A percentile compares a stretch with the other conserved stretches of the same genome.
phyloP scores from a whole-genome alignment of 2,113 vertebrate genomes.

The Morone chrysops region DNA sequence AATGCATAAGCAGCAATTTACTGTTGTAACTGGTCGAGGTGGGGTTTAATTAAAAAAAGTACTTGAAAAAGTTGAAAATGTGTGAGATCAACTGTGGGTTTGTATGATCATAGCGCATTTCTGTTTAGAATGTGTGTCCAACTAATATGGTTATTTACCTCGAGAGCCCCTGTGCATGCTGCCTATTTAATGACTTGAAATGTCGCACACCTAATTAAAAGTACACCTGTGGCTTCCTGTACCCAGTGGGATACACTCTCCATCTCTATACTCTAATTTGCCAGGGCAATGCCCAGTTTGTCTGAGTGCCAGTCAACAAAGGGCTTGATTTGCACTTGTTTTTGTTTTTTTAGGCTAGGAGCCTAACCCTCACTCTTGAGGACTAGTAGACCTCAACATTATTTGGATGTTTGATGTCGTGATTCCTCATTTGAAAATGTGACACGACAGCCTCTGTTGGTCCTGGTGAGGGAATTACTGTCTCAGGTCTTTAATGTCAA shows the following conservation, averaged over 20 bases:
- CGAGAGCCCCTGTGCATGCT: conserved; percentile 32
- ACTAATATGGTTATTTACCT: conserved; percentile 58
- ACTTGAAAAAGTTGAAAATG: not conserved
- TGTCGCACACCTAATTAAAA: conserved; percentile 71
- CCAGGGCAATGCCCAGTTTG: conserved; percentile 51
- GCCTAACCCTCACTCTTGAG: conserved; percentile 8
- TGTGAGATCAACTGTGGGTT: not conserved
- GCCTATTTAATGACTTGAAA: conserved; percentile 60
- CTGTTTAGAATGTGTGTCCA: conserved; percentile 12
- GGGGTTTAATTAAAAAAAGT: not conserved
- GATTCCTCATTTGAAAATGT: conserved; percentile 49
- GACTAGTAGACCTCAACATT: conserved; percentile 26
- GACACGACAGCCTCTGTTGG: conserved; percentile 48
- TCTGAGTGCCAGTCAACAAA: conserved; percentile 57
- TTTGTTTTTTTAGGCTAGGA: not conserved
- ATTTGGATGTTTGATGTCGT: conserved; percentile 47
- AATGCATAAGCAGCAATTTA: too few relatives aligned
- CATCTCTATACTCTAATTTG: conserved; percentile 55
- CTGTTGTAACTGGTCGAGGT: too few relatives aligned
- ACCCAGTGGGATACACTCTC: conserved; percentile 57
- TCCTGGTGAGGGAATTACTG: conserved; percentile 45
- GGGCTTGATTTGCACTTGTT: conserved; percentile 40
- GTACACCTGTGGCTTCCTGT: conserved; percentile 67
- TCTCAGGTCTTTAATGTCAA: conserved; percentile 55
- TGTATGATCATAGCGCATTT: conserved; percentile 22